phyloP scores from a whole-genome alignment of 2,797 vertebrate species.

The Onychomys torridus region DNA sequence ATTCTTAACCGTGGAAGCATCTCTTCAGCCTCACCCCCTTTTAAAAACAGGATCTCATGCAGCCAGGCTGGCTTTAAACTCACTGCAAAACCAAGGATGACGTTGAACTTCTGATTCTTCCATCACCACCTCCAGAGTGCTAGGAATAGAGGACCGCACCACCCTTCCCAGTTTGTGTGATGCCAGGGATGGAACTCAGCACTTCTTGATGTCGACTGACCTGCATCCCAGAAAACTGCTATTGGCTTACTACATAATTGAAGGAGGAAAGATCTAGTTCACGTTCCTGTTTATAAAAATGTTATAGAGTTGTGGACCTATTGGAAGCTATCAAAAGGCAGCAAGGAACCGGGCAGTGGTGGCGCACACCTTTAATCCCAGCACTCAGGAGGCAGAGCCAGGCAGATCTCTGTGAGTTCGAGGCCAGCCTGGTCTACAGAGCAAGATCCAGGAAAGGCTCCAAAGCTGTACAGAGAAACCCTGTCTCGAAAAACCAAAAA shows the following conservation, averaged over 20 bases:
- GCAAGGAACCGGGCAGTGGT: too few relatives aligned
- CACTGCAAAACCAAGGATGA: neutral
- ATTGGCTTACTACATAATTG: neutral
- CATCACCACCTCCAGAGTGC: neutral
- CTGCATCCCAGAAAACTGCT: neutral
- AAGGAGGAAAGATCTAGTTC: conserved; percentile 2
- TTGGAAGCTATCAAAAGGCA: neutral
- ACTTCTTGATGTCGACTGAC: too few relatives aligned
- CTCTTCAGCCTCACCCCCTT: neutral
- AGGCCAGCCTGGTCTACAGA: too few relatives aligned
- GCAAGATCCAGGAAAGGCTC: too few relatives aligned
- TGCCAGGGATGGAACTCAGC: neutral
- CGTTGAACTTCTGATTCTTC: neutral
- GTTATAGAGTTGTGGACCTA: neutral
- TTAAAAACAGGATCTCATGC: neutral
- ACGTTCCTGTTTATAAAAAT: conserved; percentile 1
- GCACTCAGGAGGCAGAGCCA: too few relatives aligned
- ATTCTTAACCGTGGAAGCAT: neutral
- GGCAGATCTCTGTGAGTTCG: too few relatives aligned
- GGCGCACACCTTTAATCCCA: too few relatives aligned
- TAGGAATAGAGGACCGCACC: neutral
- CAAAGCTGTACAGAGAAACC: too few relatives aligned
- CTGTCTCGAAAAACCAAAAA: too few relatives aligned
- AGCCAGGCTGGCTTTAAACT: neutral
- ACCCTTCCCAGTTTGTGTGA: neutral